Evolutionary conservation across 2,113 vertebrate genomes (phyloP), one percentile per base, ranked within the genome.

Genomic region (Heterotilapia buettikoferi): DNA sequence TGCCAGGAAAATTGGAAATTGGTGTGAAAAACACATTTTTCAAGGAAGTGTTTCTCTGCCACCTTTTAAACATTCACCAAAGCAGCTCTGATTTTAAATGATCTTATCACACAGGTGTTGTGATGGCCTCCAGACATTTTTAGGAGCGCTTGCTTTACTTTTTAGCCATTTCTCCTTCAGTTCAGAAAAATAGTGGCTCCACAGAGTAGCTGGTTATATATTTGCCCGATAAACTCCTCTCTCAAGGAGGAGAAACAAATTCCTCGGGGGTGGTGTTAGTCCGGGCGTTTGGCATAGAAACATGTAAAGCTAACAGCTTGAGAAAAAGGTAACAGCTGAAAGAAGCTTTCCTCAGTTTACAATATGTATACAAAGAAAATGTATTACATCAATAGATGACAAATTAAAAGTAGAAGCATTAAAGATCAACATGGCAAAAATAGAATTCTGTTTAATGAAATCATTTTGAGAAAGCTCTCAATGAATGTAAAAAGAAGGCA

Each of bases 281-380:
- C 68, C 1, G 1, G 13, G 40, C 3, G 1, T 73, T 45, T 73
- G 68, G 21, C 38, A 73, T 24, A 26, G 36, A 43, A 16, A 71
- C n/a, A 43, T 16, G 36, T 40, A 0, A 26, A 43, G 6, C 9
- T 63, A 19, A 36, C 31, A 66, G 61, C 4, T 66, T 66, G 3
- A 54, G 5, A 38, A 3, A 5, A 43, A 43, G 13, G 1, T 6
- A 43, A 26, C n/a, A 71, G 66, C 38, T 73, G 38, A 73, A 26
- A 45, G n/a, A 26, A 0, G 12, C 66, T 71, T 18, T 16, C 4
- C 43, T 19, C 71, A 7, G 24, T 29, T 78, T 31, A 19, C 14
- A 78, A 19, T 29, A 50, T 47, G 21, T 18, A 18, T 0, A 29
- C 38, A 43, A 18, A 47, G 24, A 2, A 1, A 0, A 73, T 9